Evolutionary conservation across 2,797 vertebrate species (phyloP), one percentile per base, ranked within the genome.

Genomic region (Micrastur ruficollis): DNA sequence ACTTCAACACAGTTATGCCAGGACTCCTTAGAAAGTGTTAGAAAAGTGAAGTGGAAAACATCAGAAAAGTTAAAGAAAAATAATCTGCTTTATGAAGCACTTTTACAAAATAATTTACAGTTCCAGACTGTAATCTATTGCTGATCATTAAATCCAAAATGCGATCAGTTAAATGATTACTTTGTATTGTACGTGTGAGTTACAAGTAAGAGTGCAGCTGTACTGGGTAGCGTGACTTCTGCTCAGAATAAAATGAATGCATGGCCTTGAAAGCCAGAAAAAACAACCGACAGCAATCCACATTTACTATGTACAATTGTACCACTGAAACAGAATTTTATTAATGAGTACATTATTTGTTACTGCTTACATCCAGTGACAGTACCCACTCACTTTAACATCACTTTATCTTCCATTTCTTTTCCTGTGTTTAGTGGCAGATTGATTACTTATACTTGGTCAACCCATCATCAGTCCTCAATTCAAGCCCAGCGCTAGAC

Each of bases 131-230:
- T 40, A 83, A 93, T 34, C 36, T 76, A 79, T 15, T 18, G 44
- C 42, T 76, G 70, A 65, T 61, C 20, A 55, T 38, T 40, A 75
- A 62, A 80, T 82, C 32, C 38, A 53, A 81, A 91, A 86, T 79
- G 66, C 53, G 91, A 75, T 55, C 8, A 4, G 3, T 82, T 75
- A 67, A 62, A 70, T 19, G 6, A 89, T 78, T 81, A 81, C 55
- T 94, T 75, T 92, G 80, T 74, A 66, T 46, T 27, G 52, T 20
- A 40, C 5, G n/a, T 5, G 26, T n/a, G 50, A 90, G 22, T 55
- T 89, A 46, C 53, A 79, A 89, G 70, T 58, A 58, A 87, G 68
- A 91, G 38, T 26, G 75, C 90, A 93, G 95, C 91, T 94, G 88
- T 72, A 72, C 46, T 82, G 68, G 67, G 55, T 32, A 76, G 42